Base-by-base conservation (phyloP, 2,113 vertebrate genomes). In the Progne subis region DNA sequence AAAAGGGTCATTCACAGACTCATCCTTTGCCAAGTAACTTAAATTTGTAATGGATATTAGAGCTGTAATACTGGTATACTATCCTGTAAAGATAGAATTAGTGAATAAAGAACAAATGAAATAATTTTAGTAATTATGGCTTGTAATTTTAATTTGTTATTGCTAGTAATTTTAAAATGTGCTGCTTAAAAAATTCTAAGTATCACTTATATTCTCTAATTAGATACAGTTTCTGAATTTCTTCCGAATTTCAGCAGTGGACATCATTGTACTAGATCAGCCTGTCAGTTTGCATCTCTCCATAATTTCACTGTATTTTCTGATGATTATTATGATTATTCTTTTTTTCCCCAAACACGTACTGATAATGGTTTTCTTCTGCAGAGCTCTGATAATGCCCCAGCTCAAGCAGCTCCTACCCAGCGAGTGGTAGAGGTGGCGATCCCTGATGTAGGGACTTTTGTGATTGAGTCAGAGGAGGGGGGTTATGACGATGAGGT, bases 401-500 rank as follows among this genome's bases (percentile, higher is more conserved):
- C 98, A 98, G 97, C 97, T 95, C 95, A 97, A 95, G 93, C 96
- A 97, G 97, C 97, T 98, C 96, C 97, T 91, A 97, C 97, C 93
- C 99, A 99, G 97, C 98, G 97, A 97, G 98, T 98, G 93, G 98
- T 99, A 96, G 99, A 99, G 98, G 99, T 99, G 98, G 98, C 98
- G 97, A 99, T 99, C 94, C 99, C 99, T 93, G 98, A 99, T 91
- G 97, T 99, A 98, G 99, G 99, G 97, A 99, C 98, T 96, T 99
- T 99, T 98, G 98, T 99, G 97, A 98, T 99, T 98, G 98, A 99
- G 97, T 98, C 99, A 98, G 98, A 99, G 98, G 98, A 99, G 98
- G 99, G 99, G 98, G 99, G 99, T 97, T 99, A 99, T 98, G 99
- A 99, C 96, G 99, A 99, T 46, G 99, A 99, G 99, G 99, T 99